These are phyloP conservation scores for Colletes latitarsis DNA, from an alignment of 1,140 invertebrate genomes.

Conservation along the genomic window DNA sequence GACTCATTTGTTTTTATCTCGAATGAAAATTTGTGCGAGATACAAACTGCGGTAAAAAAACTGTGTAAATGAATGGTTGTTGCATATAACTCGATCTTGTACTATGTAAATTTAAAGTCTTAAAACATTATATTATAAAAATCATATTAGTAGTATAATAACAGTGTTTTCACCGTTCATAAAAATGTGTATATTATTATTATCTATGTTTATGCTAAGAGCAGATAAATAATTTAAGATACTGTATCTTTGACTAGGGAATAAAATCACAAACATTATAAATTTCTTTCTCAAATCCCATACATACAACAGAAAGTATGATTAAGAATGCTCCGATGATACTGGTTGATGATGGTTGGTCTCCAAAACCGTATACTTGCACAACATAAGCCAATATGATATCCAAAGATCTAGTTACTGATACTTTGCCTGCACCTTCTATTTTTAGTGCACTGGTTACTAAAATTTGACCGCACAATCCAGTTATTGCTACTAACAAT, in stretches of 20 bases:
- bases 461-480: conserved; percentile 79
- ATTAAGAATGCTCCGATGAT: conserved; percentile 79
- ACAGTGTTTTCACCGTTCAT: conserved; percentile 50
- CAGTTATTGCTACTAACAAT: conserved; percentile 72
- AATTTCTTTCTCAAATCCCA: conserved; percentile 81
- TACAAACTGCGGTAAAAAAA: conserved; percentile 26
- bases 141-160: conserved; percentile 28
- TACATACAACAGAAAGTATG: conserved; percentile 79
- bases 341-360: conserved; percentile 79
- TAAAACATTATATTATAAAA: conserved; percentile 43
- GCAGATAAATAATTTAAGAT: conserved; percentile 54
- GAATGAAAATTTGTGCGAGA: conserved; percentile 4
- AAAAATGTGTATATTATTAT: conserved; percentile 52
- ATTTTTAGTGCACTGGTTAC: conserved; percentile 80
- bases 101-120: conserved; percentile 39
- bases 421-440: conserved; percentile 82
- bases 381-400: conserved; percentile 81
- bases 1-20: conserved; percentile 13
- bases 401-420: conserved; percentile 81
- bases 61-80: conserved; percentile 36
- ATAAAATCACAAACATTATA: conserved; percentile 78
- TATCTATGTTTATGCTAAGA: conserved; percentile 49
- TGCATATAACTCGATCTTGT: conserved; percentile 28
- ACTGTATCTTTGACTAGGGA: conserved; percentile 66
- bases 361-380: conserved; percentile 81